Percentiles rank a stretch among this genome's conserved stretches.
phyloP scores from a whole-genome alignment of 2,888 invertebrate genomes.

The Cheilosia impressa region DNA sequence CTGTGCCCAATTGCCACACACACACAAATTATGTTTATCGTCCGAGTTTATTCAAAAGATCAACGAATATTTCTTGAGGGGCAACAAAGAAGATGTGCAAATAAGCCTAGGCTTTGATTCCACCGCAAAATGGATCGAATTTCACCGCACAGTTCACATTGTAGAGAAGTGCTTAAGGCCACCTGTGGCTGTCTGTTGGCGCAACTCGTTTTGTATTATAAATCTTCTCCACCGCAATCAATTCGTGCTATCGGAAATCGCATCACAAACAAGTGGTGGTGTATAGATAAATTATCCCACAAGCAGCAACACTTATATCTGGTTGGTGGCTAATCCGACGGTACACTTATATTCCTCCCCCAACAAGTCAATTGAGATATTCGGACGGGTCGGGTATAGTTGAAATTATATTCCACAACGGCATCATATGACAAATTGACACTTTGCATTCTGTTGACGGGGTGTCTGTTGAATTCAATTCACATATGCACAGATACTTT shows the following conservation, averaged over 20 bases:
- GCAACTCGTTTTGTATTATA: constrained; percentile 7
- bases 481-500: constrained; percentile 23
- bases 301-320: not conserved
- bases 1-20: not conserved
- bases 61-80: constrained; percentile 3
- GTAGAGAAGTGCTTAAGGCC: not conserved
- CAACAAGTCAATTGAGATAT: constrained; percentile 45
- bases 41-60: constrained; percentile 15
- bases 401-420: constrained; percentile 37
- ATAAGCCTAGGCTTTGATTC: constrained; percentile 32
- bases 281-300: constrained; percentile 37
- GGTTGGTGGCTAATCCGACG: constrained; percentile 29
- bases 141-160: not conserved
- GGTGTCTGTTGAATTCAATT: constrained; percentile 4
- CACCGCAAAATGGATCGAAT: constrained; percentile 27
- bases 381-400: not conserved
- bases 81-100: not conserved
- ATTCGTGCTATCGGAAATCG: constrained; percentile 30
- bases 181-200: constrained; percentile 17
- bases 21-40: not conserved
- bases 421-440: constrained; percentile 56
- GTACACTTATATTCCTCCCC: constrained; percentile 8
- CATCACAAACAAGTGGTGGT: constrained; percentile 19
- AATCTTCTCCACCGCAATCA: constrained; percentile 24
- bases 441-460: constrained; percentile 1